A percentile compares a stretch with the other conserved stretches of the same genome.
phyloP scores from a whole-genome alignment of 2,888 invertebrate species.

The Cheilosia vernalis region DNA sequence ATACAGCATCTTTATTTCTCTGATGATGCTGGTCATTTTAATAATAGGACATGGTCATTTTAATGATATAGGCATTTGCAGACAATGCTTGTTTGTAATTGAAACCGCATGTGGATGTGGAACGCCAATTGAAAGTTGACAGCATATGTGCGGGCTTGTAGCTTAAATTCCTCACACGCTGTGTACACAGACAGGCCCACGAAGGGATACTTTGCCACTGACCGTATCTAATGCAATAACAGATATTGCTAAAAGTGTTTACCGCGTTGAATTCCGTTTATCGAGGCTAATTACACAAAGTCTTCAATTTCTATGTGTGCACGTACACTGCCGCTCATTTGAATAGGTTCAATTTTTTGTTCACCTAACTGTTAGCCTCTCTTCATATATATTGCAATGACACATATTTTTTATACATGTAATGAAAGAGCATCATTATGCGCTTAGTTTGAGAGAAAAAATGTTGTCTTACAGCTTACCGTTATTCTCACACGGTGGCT shows the following conservation, averaged over 20 bases:
- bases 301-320: slow-evolving; percentile 9
- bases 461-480: too few relatives aligned
- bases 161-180: slow-evolving; percentile 20
- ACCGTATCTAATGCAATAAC: slow-evolving; percentile 5
- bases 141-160: background rate
- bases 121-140: slow-evolving; percentile 38
- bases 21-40: background rate
- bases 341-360: too few relatives aligned
- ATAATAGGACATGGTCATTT: slow-evolving; percentile 8
- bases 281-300: slow-evolving; percentile 69
- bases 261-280: slow-evolving; percentile 36
- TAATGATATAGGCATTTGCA: slow-evolving; percentile 18
- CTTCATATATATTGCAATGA: too few relatives aligned
- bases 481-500: too few relatives aligned
- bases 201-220: slow-evolving; percentile 5
- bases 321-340: too few relatives aligned
- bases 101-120: slow-evolving; percentile 48
- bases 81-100: slow-evolving; percentile 29
- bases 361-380: too few relatives aligned
- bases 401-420: too few relatives aligned
- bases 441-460: too few relatives aligned
- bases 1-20: slow-evolving; percentile 28
- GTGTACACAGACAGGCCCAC: background rate
- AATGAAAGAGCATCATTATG: too few relatives aligned
- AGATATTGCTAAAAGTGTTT: slow-evolving; percentile 25